These are phyloP conservation scores for Gephyroberyx darwinii DNA, from an alignment of 2,797 vertebrate species.

Conservation along the genomic window DNA sequence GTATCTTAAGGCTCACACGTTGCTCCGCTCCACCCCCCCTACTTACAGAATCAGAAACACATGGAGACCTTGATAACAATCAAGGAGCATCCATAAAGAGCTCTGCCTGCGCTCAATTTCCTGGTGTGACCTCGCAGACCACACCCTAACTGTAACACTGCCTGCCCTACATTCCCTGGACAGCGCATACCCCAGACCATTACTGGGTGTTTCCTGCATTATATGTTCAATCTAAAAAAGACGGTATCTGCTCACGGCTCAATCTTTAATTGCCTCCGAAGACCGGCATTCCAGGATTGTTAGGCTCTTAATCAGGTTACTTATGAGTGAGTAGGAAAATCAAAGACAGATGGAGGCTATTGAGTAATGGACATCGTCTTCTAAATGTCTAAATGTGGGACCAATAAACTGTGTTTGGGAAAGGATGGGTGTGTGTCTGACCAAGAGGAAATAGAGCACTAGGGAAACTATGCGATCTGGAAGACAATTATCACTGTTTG, in stretches of 20 bases:
- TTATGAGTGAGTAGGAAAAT: conserved; percentile 61
- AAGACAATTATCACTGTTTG: conserved; percentile 4
- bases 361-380: conserved; percentile 48
- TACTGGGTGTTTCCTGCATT: conserved; percentile 38
- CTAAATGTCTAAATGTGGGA: conserved; percentile 58
- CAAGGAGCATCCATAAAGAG: conserved; percentile 32
- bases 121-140: conserved; percentile 37
- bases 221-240: conserved; percentile 16
- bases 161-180: conserved; percentile 16
- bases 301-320: conserved; percentile 42
- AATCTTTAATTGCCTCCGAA: conserved; percentile 22
- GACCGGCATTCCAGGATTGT: conserved; percentile 40
- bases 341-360: conserved; percentile 61
- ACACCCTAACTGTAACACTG: conserved; percentile 45
- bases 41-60: conserved; percentile 38
- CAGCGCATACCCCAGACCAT: background rate
- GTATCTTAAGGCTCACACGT: conserved; percentile 10
- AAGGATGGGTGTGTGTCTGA: conserved; percentile 58
- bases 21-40: conserved; percentile 7
- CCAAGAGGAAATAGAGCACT: conserved; percentile 61
- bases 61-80: conserved; percentile 45
- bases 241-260: conserved; percentile 12
- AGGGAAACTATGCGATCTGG: conserved; percentile 55
- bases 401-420: conserved; percentile 57
- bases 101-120: conserved; percentile 40